Evolutionary conservation across 2,888 invertebrate genomes (phyloP), one percentile per base, ranked within the genome.

Genomic region (Pyralis farinalis): DNA sequence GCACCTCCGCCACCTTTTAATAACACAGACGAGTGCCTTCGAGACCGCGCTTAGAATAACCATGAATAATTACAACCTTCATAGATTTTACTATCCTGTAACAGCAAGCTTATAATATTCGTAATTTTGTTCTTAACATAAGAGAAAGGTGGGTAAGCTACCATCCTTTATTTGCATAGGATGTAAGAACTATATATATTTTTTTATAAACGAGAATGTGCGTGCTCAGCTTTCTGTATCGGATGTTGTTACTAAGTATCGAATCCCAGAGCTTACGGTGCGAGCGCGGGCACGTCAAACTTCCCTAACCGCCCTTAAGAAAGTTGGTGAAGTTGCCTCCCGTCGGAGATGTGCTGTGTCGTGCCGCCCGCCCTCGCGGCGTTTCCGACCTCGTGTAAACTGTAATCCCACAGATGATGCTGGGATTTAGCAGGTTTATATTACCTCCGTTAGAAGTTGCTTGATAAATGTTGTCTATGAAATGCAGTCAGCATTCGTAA

Each of bases 291-390:
- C 80, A 83, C 80, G 84, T 82, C 85, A 77, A 88, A 88, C 81
- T 88, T 86, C 67, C 71, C 75, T 76, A 85, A 86, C 85, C 83
- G 78, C 77, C 81, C 81, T 84, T 81, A 85, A 80, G 83, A 84
- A 86, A 87, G 76, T 88, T 87, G 75, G 62, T 53, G 66, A 85
- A 86, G 81, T 87, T 83, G 70, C 68, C 77, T 81, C 80, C 73
- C 74, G 71, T 71, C 68, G 71, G 71, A 78, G 80, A 80, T 78
- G 73, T 76, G 78, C 78, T 74, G 71, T 71, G 70, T 73, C 70
- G 66, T 63, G 53, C 53, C 61, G 63, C 57, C 60, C 68, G 65
- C 67, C 71, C 72, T 71, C 57, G 51, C 61, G 63, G 61, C 63
- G 61, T 55, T 63, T 71, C 70, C 77, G 73, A 75, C 72, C 74